A percentile compares a stretch with the other conserved stretches of the same genome.
Conservation (phyloP, 2,888 invertebrate species). For the Onthophagus sagittarius region DNA sequence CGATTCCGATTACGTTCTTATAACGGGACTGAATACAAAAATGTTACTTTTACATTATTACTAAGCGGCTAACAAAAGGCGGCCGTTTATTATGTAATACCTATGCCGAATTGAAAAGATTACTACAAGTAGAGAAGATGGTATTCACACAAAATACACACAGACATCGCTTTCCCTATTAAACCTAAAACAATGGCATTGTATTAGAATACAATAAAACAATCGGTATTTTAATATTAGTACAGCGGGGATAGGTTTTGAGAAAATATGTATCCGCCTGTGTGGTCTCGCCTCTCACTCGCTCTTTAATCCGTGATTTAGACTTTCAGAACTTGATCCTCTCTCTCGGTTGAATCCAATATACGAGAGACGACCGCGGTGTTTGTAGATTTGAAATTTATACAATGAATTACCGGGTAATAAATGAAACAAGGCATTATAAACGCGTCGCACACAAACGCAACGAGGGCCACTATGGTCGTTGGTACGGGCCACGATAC, state of each 20-base stretch:
- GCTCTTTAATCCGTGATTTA: neutral
- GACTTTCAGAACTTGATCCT: neutral
- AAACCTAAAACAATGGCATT: slow-evolving; percentile 23
- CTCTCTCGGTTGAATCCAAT: neutral
- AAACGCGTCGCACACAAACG: slow-evolving; percentile 2
- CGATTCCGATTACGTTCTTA: neutral
- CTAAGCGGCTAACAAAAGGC: neutral
- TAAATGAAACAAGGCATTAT: slow-evolving; percentile 24
- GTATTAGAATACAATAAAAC: slow-evolving; percentile 27
- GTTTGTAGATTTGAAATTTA: slow-evolving; percentile 22
- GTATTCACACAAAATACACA: slow-evolving; percentile 1
- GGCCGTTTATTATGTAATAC: slow-evolving; percentile 3
- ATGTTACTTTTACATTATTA: neutral
- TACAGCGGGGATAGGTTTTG: neutral
- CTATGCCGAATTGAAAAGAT: neutral
- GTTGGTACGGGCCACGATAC: slow-evolving; percentile 7
- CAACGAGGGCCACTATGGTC: neutral
- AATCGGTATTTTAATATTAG: slow-evolving; percentile 25
- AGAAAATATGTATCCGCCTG: neutral
- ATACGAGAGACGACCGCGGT: slow-evolving; percentile 1
- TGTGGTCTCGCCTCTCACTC: neutral
- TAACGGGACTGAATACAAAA: neutral
- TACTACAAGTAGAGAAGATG: neutral
- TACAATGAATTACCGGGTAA: slow-evolving; percentile 23
- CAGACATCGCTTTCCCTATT: slow-evolving; percentile 6